A percentile compares a stretch with the other conserved stretches of the same genome.
Conservation (phyloP, 2,888 invertebrate genomes). For the Eupithecia tripunctaria region DNA sequence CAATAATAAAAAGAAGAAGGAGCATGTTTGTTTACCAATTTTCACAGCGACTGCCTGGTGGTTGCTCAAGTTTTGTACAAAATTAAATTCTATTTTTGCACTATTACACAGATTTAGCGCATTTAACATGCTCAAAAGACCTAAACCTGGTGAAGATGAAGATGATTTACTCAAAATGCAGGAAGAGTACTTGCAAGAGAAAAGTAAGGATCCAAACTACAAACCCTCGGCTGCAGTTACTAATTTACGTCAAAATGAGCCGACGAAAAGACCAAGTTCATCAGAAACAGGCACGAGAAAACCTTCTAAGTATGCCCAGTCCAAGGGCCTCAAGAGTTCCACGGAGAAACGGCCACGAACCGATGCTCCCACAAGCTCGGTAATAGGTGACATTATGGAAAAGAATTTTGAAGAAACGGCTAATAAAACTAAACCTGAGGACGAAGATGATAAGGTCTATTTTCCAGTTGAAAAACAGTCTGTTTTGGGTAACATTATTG, state of each 20-base stretch:
- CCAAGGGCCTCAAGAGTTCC: constrained; percentile 66
- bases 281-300: constrained; percentile 54
- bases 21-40: no score
- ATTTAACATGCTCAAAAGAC: constrained; percentile 85
- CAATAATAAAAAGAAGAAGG: no score
- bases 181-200: constrained; percentile 86
- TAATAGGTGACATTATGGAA: constrained; percentile 69
- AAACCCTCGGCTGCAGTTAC: constrained; percentile 87
- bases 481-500: constrained; percentile 84
- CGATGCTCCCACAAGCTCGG: constrained; percentile 47
- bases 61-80: neutral
- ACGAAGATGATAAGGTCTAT: constrained; percentile 75
- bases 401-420: constrained; percentile 56
- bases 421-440: constrained; percentile 38
- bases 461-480: constrained; percentile 75
- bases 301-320: constrained; percentile 75
- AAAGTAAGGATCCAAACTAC: constrained; percentile 79
- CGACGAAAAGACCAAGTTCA: constrained; percentile 54
- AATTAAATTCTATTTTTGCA: no score
- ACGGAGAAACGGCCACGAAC: constrained; percentile 72
- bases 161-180: constrained; percentile 90
- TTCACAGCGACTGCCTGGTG: no score
- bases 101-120: constrained; percentile 19
- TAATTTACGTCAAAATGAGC: constrained; percentile 66
- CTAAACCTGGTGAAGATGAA: constrained; percentile 88